Percentiles rank a stretch among this genome's conserved stretches.
Evolutionary conservation across 1,140 invertebrate genomes (phyloP).

Genomic region (Contarinia nasturtii): DNA sequence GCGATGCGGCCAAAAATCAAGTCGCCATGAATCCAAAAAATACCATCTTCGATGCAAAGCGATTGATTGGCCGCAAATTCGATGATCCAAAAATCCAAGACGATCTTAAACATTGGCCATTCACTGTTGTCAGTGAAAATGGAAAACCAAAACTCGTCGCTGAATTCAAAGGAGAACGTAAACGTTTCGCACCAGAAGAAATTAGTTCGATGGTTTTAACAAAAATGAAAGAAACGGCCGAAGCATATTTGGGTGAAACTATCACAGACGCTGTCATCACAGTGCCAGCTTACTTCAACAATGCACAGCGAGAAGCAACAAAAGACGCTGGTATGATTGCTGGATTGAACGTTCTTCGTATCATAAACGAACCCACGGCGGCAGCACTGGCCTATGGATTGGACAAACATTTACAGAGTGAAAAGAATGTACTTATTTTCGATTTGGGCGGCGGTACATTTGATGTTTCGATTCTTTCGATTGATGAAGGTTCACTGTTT

Average conservation of each 20-base stretch:
- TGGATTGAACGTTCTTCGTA: constrained; percentile 62
- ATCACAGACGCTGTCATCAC: constrained; percentile 47
- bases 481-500: constrained; percentile 65
- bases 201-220: no score
- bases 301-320: no score
- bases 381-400: constrained; percentile 69
- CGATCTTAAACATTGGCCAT: no score
- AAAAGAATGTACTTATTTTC: constrained; percentile 53
- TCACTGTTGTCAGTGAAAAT: no score
- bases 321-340: constrained; percentile 60
- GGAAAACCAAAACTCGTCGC: no score
- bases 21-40: no score
- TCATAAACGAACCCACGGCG: constrained; percentile 66
- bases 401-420: constrained; percentile 67
- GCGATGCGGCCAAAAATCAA: no score
- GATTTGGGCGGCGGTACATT: constrained; percentile 59
- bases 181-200: no score
- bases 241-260: constrained; percentile 29
- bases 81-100: constrained; percentile 54
- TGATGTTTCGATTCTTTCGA: constrained; percentile 73
- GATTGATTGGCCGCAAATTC: constrained; percentile 55
- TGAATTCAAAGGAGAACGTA: no score
- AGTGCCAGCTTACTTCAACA: constrained; percentile 51
- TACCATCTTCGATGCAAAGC: no score
- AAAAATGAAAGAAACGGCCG: no score